Conservation (phyloP, 2,113 vertebrate species). For the Hippoglossus stenolepis region DNA sequence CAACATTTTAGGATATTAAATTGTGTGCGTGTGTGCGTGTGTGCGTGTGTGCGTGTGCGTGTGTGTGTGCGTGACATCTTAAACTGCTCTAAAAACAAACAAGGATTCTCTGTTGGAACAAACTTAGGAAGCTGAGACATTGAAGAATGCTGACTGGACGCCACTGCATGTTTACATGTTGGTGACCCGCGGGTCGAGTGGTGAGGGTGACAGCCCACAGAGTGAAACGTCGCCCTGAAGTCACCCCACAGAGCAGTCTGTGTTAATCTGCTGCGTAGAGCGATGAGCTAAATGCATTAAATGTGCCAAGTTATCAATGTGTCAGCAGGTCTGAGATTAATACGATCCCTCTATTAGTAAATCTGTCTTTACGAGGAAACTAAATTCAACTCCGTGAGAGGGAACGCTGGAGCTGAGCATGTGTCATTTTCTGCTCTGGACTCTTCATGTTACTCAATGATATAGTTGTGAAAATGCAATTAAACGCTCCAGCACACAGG, state of each 20-base stretch:
- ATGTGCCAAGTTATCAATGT: not conserved
- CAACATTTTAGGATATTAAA: conserved; percentile 24
- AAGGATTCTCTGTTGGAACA: conserved; percentile 6
- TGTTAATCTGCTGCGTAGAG: not conserved
- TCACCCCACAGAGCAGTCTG: not conserved
- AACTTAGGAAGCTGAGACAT: conserved; percentile 17
- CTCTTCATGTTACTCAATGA: not conserved
- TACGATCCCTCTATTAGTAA: not conserved
- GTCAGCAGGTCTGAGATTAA: conserved; percentile 3
- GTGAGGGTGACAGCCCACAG: conserved; percentile 1
- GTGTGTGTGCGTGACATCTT: conserved; percentile 9
- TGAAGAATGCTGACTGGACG: conserved; percentile 27
- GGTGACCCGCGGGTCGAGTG: conserved; percentile 7
- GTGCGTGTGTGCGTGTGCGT: not conserved
- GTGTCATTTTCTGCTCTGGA: too few species aligned
- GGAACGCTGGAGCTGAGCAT: not conserved
- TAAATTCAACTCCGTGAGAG: not conserved
- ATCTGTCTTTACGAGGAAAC: not conserved
- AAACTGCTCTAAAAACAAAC: conserved; percentile 28
- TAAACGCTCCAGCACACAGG: not conserved
- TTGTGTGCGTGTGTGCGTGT: conserved; percentile 8
- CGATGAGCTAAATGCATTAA: not conserved
- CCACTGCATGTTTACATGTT: conserved; percentile 22
- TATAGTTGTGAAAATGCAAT: not conserved
- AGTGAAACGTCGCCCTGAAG: not conserved